A percentile compares a stretch with the other conserved stretches of the same genome.
phyloP scores from a whole-genome alignment of 1,140 invertebrate species.

The Drosophila ficusphila region DNA sequence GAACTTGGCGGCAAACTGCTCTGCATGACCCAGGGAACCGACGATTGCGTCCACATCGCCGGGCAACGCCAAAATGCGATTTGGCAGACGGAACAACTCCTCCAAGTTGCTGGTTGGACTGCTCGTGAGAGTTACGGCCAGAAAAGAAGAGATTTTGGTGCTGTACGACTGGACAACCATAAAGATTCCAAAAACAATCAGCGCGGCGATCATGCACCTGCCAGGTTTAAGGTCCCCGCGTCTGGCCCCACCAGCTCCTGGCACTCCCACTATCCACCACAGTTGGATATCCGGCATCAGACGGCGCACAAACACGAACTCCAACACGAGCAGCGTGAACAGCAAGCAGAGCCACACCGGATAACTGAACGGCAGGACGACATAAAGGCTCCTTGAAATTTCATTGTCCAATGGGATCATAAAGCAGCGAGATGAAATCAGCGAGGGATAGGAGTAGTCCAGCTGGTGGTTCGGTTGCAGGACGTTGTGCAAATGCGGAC shows the following conservation, averaged over 20 bases:
- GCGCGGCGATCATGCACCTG: background rate
- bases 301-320: background rate
- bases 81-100: constrained; percentile 30
- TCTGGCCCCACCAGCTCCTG: constrained; percentile 8
- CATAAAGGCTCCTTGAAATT: constrained; percentile 37
- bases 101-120: constrained; percentile 4
- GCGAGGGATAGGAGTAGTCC: constrained; percentile 62
- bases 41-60: constrained; percentile 47
- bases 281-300: background rate
- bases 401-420: constrained; percentile 47
- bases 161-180: constrained; percentile 44
- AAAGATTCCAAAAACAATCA: constrained; percentile 32
- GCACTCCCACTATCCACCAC: constrained; percentile 52
- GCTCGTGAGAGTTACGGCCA: constrained; percentile 35
- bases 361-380: constrained; percentile 36
- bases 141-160: constrained; percentile 49
- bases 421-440: constrained; percentile 48
- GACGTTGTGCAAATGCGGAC: constrained; percentile 59
- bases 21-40: constrained; percentile 40
- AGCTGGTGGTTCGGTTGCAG: constrained; percentile 16
- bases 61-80: constrained; percentile 34
- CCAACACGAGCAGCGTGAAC: background rate
- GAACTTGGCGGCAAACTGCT: constrained; percentile 34
- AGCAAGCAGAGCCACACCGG: constrained; percentile 38
- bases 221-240: no score